Percentiles rank a stretch among this genome's conserved stretches.
phyloP scores from a whole-genome alignment of 2,888 invertebrate genomes.

The Smittia aterrima region DNA sequence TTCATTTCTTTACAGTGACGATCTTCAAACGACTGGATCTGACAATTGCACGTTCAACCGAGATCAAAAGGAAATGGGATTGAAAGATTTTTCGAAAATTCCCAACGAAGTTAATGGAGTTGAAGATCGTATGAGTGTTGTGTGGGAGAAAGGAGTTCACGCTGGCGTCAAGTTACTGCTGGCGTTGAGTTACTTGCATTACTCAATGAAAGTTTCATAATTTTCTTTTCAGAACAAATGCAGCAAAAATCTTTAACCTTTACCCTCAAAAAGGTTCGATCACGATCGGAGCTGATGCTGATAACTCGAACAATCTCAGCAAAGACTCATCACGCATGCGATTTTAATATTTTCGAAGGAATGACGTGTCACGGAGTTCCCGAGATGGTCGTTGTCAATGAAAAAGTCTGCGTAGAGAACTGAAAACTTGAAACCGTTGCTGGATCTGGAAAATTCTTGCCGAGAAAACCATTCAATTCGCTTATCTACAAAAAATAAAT shows the following conservation, averaged over 20 bases:
- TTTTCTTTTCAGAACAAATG: conserved; percentile 69
- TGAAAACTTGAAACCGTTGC: conserved; percentile 84
- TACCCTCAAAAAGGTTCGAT: conserved; percentile 95
- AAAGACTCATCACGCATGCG: conserved; percentile 82
- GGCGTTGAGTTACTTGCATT: neutral
- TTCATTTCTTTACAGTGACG: conserved; percentile 72
- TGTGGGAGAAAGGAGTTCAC: conserved; percentile 92
- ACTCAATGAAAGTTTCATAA: neutral
- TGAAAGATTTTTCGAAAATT: conserved; percentile 87
- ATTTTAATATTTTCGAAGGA: conserved; percentile 99
- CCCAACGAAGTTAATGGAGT: conserved; percentile 98
- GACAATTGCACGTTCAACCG: conserved; percentile 96
- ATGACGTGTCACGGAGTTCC: conserved; percentile 89
- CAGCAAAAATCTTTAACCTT: conserved; percentile 96
- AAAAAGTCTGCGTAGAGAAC: conserved; percentile 88
- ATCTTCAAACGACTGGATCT: conserved; percentile 90
- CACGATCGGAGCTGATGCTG: conserved; percentile 91
- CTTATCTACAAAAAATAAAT: neutral
- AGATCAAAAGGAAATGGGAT: conserved; percentile 87
- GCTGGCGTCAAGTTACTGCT: conserved; percentile 81
- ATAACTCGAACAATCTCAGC: conserved; percentile 87
- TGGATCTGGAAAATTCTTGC: conserved; percentile 85
- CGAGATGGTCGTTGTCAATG: conserved; percentile 87
- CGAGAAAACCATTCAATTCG: conserved; percentile 55
- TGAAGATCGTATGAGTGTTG: conserved; percentile 92